Percentiles rank a stretch among this genome's conserved stretches.
These are phyloP conservation scores for Syncerus caffer DNA, from an alignment of 2,797 vertebrate genomes.

Conservation along the genomic window DNA sequence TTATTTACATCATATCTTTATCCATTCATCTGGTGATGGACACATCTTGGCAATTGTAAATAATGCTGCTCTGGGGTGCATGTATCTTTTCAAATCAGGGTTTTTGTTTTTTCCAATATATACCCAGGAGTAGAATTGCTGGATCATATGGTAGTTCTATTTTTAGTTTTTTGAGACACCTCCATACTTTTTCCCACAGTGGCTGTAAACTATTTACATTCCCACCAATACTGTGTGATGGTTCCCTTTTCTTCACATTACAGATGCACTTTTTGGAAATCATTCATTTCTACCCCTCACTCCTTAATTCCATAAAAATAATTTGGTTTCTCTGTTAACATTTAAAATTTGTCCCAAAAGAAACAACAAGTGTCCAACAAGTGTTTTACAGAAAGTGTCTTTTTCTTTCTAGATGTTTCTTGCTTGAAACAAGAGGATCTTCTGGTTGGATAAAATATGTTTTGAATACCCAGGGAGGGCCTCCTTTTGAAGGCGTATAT, in stretches of 20 bases:
- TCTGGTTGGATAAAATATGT: conserved; percentile 40
- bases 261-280: conserved; percentile 7
- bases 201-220: not conserved
- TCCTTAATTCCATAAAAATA: not conserved
- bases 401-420: conserved; percentile 25
- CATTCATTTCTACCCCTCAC: not conserved
- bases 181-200: not conserved
- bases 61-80: not conserved
- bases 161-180: not conserved
- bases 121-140: not conserved
- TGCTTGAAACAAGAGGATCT: conserved; percentile 27
- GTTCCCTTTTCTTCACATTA: not conserved
- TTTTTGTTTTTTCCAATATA: not conserved
- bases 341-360: not conserved
- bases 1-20: not conserved
- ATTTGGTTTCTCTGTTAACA: conserved; percentile 27
- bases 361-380: conserved; percentile 16
- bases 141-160: not conserved
- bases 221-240: not conserved
- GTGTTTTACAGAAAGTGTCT: not conserved
- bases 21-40: not conserved
- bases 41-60: not conserved
- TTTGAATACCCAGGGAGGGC: conserved; percentile 17
- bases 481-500: conserved; percentile 32
- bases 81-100: not conserved